Base-by-base conservation (phyloP, 1,140 invertebrate species). In the Bursaphelenchus mucronatus region DNA sequence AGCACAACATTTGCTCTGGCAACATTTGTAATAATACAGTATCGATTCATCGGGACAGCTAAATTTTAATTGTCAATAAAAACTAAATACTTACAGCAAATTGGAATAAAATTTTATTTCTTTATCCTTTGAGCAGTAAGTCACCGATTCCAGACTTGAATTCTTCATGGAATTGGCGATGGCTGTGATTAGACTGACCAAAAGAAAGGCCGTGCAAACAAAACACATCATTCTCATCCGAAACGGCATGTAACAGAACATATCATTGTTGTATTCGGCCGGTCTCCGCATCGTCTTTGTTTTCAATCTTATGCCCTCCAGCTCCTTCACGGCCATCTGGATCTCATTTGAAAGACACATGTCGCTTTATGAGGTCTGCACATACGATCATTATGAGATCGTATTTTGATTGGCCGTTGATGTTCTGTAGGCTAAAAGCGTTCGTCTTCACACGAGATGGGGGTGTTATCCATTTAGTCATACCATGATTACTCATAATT, bases 11-110 rank as follows among this genome's bases (percentile, higher is more conserved):
- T 39, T 44, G 13, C 13, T n/a, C 21, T 39, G 57, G 9, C 57
- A 59, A 50, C 19, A 59, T 4, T 59, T 11, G 57, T 59, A 55
- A 44, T 15, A 59, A 7, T 44, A 39, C 13, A 59, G 13, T 13
- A 59, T 17, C 13, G 44, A 50, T 59, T 59, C 57, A n/a, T n/a
- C 11, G 11, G 57, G 57, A 39, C 57, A 59, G 40, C 57, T 43
- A 59, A 43, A 50, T 15, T 39, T 44, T 49, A n/a, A n/a, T 49
- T 49, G 13, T 1, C 13, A 49, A 49, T 49, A 49, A 1, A 49
- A 49, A 49, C 47, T n/a, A 47, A 10, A n/a, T 47, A 19, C 47
- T 49, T 49, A 49, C 47, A 49, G 4, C 13, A 49, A n/a, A n/a
- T 4, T 19, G 13, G 30, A 30, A 30, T 30, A 5, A 30, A 30